Conservation (phyloP, 92 coral and sea anemone species). For the Phenganax stokvisi region DNA sequence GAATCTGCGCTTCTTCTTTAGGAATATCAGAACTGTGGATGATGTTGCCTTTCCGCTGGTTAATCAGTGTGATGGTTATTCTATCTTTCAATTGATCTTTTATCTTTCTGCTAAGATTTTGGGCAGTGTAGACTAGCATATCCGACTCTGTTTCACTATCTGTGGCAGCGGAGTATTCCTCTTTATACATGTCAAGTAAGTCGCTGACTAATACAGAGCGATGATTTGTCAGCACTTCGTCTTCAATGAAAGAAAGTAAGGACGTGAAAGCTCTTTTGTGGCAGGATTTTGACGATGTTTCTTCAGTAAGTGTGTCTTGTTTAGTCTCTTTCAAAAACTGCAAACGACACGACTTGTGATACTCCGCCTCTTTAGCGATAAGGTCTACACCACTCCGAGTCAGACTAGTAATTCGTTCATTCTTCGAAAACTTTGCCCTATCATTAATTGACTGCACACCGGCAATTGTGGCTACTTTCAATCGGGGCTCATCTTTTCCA, state of each 20-base stretch:
- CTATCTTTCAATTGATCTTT: conserved; percentile 26
- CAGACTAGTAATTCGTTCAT: conserved; percentile 28
- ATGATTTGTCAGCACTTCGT: conserved; percentile 29
- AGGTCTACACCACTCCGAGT: conserved; percentile 34
- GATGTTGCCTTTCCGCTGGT: conserved; percentile 29
- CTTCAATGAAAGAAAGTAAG: conserved; percentile 19
- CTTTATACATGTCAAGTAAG: conserved; percentile 27
- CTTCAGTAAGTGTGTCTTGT: conserved; percentile 16
- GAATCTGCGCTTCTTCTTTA: conserved; percentile 32
- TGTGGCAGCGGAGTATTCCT: not conserved
- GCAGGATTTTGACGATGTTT: conserved; percentile 16
- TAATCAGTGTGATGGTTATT: conserved; percentile 14
- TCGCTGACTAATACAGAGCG: conserved; percentile 11
- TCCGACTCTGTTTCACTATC: conserved; percentile 5
- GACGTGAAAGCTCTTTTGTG: conserved; percentile 29
- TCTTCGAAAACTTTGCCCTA: conserved; percentile 18
- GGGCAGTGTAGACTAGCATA: conserved; percentile 24
- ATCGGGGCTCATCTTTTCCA: conserved; percentile 34
- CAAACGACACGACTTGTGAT: conserved; percentile 22
- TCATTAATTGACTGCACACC: conserved; percentile 17
- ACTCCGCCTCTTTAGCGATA: conserved; percentile 34
- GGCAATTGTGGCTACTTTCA: conserved; percentile 30
- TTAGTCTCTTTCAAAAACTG: conserved; percentile 28
- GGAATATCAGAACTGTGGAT: conserved; percentile 34
- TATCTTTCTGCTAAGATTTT: conserved; percentile 15